Base-by-base conservation (phyloP, 2,797 vertebrate genomes). In the Pangasius mekongensis region DNA sequence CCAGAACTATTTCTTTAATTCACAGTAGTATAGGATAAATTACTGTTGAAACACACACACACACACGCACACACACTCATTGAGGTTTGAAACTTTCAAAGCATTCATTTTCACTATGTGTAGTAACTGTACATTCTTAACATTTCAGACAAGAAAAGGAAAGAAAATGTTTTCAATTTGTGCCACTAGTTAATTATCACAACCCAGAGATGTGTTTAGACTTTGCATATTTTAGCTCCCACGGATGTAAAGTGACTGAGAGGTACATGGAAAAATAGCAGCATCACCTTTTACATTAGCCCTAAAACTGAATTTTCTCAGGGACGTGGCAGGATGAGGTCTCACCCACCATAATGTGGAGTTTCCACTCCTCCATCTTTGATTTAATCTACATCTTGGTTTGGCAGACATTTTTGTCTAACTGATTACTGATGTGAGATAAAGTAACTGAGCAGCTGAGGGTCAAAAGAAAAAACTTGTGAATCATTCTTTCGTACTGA, bases 271-370 rank as follows among this genome's bases (percentile, higher is more conserved):
- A 22, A 7, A 22, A 60, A 33, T 47, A 47, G 58, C 47, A 43
- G 3, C 78, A 60, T 82, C 86, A 87, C 86, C 64, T 81, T 87
- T 80, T 82, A 87, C 58, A 86, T 86, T 86, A 86, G 43, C 56
- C 20, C 22, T 22, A 52, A 54, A 66, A 67, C 30, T 22, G 52
- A 47, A 62, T 76, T 3, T 36, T 56, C 66, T 74, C 67, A 47
- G 18, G 27, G 22, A 52, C 33, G 49, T 36, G 33, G n/a, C 33
- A 82, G 49, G 11, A 71, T 69, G 33, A 58, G 24, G 22, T 85
- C 54, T 76, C 33, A 64, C 56, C 1, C 36, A 62, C 36, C 30
- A 24, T 36, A 0, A 78, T 52, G 7, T 52, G 14, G 52, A 16
- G 49, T 82, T 82, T 82, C 22, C 54, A 60, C 78, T 82, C 52